Evolutionary conservation across 2,113 vertebrate genomes (phyloP).

Genomic region (Gymnobelideus leadbeateri): DNA sequence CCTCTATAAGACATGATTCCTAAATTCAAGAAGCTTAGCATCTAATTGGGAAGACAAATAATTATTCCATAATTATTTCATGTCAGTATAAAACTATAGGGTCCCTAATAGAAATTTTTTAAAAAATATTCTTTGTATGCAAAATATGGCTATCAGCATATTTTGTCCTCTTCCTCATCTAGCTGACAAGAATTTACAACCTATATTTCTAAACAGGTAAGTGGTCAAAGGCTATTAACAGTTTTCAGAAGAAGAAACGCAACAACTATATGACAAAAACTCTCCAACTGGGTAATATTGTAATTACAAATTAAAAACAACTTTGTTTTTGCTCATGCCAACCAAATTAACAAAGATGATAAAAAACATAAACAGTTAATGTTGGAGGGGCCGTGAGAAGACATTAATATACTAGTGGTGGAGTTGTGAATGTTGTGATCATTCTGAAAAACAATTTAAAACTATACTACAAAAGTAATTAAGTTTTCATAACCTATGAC

Average conservation of each 20-base stretch:
- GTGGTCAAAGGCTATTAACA: neutral
- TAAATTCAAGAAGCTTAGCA: neutral
- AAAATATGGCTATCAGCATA: neutral
- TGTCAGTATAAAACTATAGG: neutral
- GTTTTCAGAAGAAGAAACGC: neutral
- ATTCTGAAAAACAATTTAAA: neutral
- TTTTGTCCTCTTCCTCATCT: neutral
- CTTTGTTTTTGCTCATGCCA: neutral
- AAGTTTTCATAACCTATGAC: neutral
- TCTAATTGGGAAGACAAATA: neutral
- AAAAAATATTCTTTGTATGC: neutral
- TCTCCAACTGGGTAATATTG: neutral
- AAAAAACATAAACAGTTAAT: neutral
- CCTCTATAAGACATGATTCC: neutral
- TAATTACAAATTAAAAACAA: neutral
- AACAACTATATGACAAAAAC: neutral
- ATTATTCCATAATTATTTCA: neutral
- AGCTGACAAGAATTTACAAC: neutral
- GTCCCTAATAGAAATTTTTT: neutral
- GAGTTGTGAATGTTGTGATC: neutral
- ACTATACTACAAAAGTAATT: neutral
- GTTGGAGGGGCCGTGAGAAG: neutral
- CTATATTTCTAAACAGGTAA: neutral
- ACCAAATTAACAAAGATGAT: neutral
- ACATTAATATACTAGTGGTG: neutral